Base-by-base conservation (phyloP, 2,888 invertebrate species). In the Morinoia aosen region DNA sequence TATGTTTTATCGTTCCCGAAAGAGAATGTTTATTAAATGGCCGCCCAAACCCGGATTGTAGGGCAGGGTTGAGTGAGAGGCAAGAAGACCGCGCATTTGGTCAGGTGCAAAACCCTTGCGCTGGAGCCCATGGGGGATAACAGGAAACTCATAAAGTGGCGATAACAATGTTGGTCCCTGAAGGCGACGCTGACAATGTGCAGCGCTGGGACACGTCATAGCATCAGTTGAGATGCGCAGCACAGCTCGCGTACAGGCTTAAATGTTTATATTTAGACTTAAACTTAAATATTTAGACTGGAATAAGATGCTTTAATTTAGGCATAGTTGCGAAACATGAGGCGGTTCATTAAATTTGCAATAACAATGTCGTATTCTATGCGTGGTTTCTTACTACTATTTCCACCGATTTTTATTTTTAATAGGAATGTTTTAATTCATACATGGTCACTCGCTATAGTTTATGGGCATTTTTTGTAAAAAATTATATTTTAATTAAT, bases 141-240 rank as follows among this genome's bases (percentile, higher is more conserved):
- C 76, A 76, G 76, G 76, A 76, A 76, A 33, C 76, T 76, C 76
- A 76, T 76, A 76, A 76, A 76, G 76, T 33, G 76, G 76, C 76
- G 76, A 33, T 76, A 76, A 76, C 76, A 76, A 76, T 76, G 76
- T 76, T 76, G 76, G 8, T 76, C 76, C 33, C 76, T 16, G 0
- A 33, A 33, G 76, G 33, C 16, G 25, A 33, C 76, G 76, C 33
- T 76, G 76, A 14, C 76, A 76, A 76, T 76, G 33, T 76, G 76
- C 14, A 76, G 76, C 8, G 19, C 33, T 25, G 16, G 10, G 76
- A 76, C 25, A 33, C 25, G 76, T 76, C 33, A 8, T 19, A 7
- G 76, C 19, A 25, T 76, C 76, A 19, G 19, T 76, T 76, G 25
- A 76, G 76, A 76, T 76, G 33, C 25, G 19, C 19, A 76, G 25